Evolutionary conservation across 2,888 invertebrate genomes (phyloP).

Genomic region (Pterostichus niger): DNA sequence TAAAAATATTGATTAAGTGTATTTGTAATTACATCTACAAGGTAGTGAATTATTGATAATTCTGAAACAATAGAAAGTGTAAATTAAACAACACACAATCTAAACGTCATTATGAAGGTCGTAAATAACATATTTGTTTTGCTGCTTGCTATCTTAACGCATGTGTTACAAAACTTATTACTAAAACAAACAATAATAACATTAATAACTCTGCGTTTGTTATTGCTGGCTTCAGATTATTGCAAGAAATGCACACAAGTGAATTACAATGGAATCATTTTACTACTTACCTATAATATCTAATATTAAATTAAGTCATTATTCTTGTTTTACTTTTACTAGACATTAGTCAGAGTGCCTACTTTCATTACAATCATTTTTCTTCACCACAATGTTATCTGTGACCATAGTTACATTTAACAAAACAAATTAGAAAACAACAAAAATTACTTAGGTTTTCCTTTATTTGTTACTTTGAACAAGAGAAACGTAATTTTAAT

Average conservation of each 20-base stretch:
- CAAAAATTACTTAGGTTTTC: too few species aligned
- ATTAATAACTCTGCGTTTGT: slow-evolving; percentile 4
- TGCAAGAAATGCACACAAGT: slow-evolving; percentile 11
- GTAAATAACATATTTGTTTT: slow-evolving; percentile 50
- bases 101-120: slow-evolving; percentile 55
- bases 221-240: slow-evolving; percentile 16
- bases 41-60: slow-evolving; percentile 50
- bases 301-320: too few species aligned
- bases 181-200: slow-evolving; percentile 51
- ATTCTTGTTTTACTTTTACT: not conserved
- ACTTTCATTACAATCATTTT: too few species aligned
- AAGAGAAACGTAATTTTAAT: too few species aligned
- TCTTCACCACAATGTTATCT: too few species aligned
- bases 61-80: slow-evolving; percentile 46
- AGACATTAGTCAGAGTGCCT: too few species aligned
- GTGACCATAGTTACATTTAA: too few species aligned
- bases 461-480: too few species aligned
- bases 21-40: slow-evolving; percentile 42
- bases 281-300: too few species aligned
- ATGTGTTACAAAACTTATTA: slow-evolving; percentile 54
- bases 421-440: too few species aligned
- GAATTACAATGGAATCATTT: slow-evolving; percentile 18
- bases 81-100: slow-evolving; percentile 52
- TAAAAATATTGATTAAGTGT: slow-evolving; percentile 16
- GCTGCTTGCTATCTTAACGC: slow-evolving; percentile 41